Evolutionary conservation across 2,888 invertebrate genomes (phyloP).

Genomic region (Boloria selene): DNA sequence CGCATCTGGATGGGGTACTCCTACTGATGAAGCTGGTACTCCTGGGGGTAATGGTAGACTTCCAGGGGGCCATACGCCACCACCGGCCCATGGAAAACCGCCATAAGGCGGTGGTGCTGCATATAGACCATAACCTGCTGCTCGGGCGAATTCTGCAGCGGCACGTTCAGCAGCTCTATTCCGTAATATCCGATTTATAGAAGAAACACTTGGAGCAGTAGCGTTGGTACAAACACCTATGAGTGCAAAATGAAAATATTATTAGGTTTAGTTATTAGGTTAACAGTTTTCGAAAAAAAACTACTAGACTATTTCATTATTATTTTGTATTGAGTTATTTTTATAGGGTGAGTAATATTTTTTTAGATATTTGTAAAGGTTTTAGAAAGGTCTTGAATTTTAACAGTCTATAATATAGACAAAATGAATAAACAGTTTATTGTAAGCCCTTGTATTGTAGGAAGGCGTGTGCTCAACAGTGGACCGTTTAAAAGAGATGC

Average conservation of each 20-base stretch:
- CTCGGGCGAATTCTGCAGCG: slow-evolving; percentile 96
- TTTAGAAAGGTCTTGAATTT: too few species aligned
- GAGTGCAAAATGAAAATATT: background rate
- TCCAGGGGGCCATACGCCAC: slow-evolving; percentile 83
- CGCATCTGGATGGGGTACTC: slow-evolving; percentile 72
- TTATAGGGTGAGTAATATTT: too few species aligned
- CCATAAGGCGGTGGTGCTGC: slow-evolving; percentile 88
- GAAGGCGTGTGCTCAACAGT: too few species aligned
- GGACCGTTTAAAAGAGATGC: too few species aligned
- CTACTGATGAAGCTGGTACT: slow-evolving; percentile 68
- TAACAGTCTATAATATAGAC: too few species aligned
- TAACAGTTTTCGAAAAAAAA: too few species aligned
- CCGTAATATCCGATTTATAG: slow-evolving; percentile 97
- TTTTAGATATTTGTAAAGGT: too few species aligned
- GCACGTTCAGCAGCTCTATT: slow-evolving; percentile 98
- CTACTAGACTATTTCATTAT: too few species aligned
- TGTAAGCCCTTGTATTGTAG: too few species aligned
- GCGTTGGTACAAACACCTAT: slow-evolving; percentile 97
- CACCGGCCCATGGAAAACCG: slow-evolving; percentile 81
- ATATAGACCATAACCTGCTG: slow-evolving; percentile 94
- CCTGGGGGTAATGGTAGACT: slow-evolving; percentile 79
- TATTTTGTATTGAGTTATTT: too few species aligned
- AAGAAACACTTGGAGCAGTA: slow-evolving; percentile 97
- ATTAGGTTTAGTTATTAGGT: too few species aligned
- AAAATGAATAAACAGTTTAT: too few species aligned